Evolutionary conservation across 2,888 invertebrate genomes (phyloP), one percentile per base, ranked within the genome.

Genomic region (Argyra leucocephala): DNA sequence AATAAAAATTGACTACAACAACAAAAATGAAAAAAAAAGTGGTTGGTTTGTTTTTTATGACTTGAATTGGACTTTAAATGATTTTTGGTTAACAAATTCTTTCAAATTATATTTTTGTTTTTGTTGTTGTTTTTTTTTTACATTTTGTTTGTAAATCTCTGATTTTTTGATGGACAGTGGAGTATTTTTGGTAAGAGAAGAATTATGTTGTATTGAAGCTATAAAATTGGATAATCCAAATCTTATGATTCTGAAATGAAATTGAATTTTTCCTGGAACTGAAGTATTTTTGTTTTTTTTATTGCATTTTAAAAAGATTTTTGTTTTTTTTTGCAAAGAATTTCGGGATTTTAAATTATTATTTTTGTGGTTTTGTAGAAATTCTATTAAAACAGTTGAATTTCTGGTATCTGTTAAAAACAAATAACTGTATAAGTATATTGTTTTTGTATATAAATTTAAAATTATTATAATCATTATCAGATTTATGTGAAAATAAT

Each of bases 1-100:
- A 5, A 12, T 9, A 37, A 37, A 37, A 37, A 2, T 12, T 37
- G n/a, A n/a, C n/a, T 26, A 37, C 5, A 37, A 26, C 4, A 10
- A 31, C 12, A 31, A 31, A 26, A 18, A 18, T 48, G n/a, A n/a
- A n/a, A n/a, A n/a, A n/a, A n/a, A n/a, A n/a, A n/a, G n/a, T n/a
- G n/a, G n/a, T n/a, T n/a, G 12, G 18, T 15, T 18, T 48, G 48
- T 48, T 48, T 48, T 48, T 48, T 48, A 48, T 48, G 48, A 48
- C 48, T 48, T 48, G 48, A 48, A 48, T 15, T 48, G 9, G 48
- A 48, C 48, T 48, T 48, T 48, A 48, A 48, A 48, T 48, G 48
- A 48, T 48, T 48, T 48, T 48, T 48, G 48, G 48, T 48, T 48
- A 48, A 48, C 48, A 48, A 48, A 48, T 48, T 48, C 48, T 48